phyloP scores from a whole-genome alignment of 2,113 vertebrate genomes.

The Grammomys dolichurus region DNA sequence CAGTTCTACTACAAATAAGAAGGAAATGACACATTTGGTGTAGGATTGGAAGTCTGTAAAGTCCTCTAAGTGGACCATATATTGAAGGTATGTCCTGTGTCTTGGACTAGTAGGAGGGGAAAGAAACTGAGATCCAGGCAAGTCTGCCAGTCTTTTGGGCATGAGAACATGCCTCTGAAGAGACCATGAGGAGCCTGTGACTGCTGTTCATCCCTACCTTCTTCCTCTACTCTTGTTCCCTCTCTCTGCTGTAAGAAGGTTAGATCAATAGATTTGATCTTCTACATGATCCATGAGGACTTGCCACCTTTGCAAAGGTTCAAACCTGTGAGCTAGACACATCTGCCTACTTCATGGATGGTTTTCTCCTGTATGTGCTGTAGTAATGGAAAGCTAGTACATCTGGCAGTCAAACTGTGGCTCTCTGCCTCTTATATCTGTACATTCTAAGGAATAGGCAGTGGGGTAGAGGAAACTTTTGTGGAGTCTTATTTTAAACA shows the following conservation, averaged over 20 bases:
- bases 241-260: no score
- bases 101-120: not conserved
- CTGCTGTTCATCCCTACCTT: not conserved
- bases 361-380: not conserved
- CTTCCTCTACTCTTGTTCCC: not conserved
- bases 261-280: not conserved
- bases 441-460: not conserved
- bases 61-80: not conserved
- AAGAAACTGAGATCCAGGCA: no score
- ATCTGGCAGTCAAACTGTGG: not conserved
- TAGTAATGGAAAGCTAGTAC: not conserved
- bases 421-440: not conserved
- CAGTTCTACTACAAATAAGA: not conserved
- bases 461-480: not conserved
- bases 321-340: not conserved
- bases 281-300: no score
- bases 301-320: not conserved
- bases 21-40: not conserved
- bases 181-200: not conserved
- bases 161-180: not conserved
- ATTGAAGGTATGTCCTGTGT: not conserved
- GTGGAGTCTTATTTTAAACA: not conserved
- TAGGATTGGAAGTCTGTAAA: no score
- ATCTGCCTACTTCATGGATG: not conserved
- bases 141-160: not conserved